Evolutionary conservation across 1,140 invertebrate genomes (phyloP).

Genomic region (Drosophila sp.): DNA sequence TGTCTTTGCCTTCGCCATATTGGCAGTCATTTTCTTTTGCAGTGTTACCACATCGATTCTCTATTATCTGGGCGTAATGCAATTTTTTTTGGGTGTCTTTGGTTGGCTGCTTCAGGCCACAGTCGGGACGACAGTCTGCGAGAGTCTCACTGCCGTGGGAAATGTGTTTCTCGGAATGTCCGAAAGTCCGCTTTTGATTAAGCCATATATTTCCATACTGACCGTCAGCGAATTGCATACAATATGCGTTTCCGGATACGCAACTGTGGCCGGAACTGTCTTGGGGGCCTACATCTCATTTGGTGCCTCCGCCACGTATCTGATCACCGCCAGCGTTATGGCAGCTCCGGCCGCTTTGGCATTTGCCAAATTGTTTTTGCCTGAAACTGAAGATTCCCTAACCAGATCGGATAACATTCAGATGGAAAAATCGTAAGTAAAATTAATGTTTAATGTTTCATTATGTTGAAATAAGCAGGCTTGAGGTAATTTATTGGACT

Average conservation of each 20-base stretch:
- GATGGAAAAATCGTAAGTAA: slow-evolving; percentile 85
- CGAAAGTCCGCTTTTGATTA: slow-evolving; percentile 93
- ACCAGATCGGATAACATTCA: slow-evolving; percentile 87
- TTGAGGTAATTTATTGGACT: too few species aligned
- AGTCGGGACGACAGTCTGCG: slow-evolving; percentile 93
- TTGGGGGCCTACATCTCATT: slow-evolving; percentile 95
- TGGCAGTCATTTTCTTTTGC: slow-evolving; percentile 95
- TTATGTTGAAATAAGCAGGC: too few species aligned
- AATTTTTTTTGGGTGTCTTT: slow-evolving; percentile 90
- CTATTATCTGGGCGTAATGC: slow-evolving; percentile 93
- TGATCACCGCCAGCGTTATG: slow-evolving; percentile 96
- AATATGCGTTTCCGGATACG: slow-evolving; percentile 95
- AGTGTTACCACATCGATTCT: slow-evolving; percentile 92
- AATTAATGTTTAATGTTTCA: too few species aligned
- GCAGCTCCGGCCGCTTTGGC: slow-evolving; percentile 95
- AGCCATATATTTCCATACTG: slow-evolving; percentile 89
- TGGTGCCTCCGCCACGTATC: slow-evolving; percentile 90
- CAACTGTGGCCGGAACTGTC: slow-evolving; percentile 95
- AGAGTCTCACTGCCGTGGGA: slow-evolving; percentile 93
- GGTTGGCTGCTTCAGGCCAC: slow-evolving; percentile 89
- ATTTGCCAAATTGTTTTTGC: slow-evolving; percentile 94
- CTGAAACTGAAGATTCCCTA: slow-evolving; percentile 90
- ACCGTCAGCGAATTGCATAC: slow-evolving; percentile 95
- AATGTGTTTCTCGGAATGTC: slow-evolving; percentile 95
- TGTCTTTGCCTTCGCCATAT: slow-evolving; percentile 91